Base-by-base conservation (phyloP, 2,888 invertebrate genomes). In the Cryptocheilus praepositus region DNA sequence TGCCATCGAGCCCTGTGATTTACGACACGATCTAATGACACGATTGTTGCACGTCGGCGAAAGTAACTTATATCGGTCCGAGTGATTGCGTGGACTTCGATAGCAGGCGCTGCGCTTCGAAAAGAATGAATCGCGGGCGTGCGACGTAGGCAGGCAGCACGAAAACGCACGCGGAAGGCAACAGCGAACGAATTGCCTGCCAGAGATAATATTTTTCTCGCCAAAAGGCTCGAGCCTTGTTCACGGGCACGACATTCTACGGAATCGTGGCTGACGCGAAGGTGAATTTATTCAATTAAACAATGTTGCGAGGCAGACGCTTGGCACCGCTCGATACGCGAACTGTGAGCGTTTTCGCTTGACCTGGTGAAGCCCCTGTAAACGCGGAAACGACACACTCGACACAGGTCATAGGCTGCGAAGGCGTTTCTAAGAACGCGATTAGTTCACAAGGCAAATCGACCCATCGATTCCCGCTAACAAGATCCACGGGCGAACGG, bases 11-110 rank as follows among this genome's bases (percentile, higher is more conserved):
- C 49, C 19, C 49, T 49, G 15, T 49, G 45, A 59, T 59, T 44
- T 49, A 36, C 59, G 59, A 3, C 16, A n/a, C 49, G 49, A 49
- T n/a, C 16, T 49, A 49, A 49, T 13, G 18, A 18, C n/a, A 49
- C 49, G 49, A n/a, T 5, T 18, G 36, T 36, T 36, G 36, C 36
- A 11, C 36, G 36, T 36, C 36, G 36, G 13, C 36, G 36, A 36
- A 1, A 1, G 36, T 36, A 36, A 7, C 36, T 36, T 36, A 36
- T 7, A 11, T 11, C 36, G 1, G 36, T 7, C 3, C 36, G 13
- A 36, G 11, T 36, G 11, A 2, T 36, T 7, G 1, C 1, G 36
- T 11, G 8, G 4, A 11, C 36, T 36, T 36, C 36, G 36, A 25
- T 25, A 25, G 3, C 25, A 2, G 25, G 25, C 25, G 5, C 5